phyloP scores from a whole-genome alignment of 2,888 invertebrate genomes.

The Mantis religiosa region DNA sequence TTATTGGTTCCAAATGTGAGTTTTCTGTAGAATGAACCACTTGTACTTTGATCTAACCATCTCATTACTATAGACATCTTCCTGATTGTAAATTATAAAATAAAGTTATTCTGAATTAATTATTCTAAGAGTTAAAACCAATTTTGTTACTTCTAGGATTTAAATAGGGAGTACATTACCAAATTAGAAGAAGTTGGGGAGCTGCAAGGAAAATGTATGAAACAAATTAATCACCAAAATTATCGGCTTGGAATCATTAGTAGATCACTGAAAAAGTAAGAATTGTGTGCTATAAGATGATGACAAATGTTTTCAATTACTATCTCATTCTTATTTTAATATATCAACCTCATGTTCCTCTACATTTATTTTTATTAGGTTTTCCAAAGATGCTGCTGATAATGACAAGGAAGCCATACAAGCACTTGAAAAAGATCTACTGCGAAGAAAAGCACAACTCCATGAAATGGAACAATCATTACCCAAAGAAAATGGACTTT shows the following conservation, averaged over 20 bases:
- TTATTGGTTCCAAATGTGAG: no score
- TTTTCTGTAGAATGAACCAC: no score
- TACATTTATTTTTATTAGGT: background rate
- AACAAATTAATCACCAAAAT: slow-evolving; percentile 85
- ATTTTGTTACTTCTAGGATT: slow-evolving; percentile 49
- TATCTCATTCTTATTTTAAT: background rate
- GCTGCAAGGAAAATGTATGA: slow-evolving; percentile 81
- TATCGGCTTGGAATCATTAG: slow-evolving; percentile 82
- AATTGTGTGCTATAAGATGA: slow-evolving; percentile 28
- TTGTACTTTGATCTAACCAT: background rate
- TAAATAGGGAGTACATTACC: slow-evolving; percentile 78
- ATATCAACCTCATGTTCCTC: background rate
- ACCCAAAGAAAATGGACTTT: slow-evolving; percentile 86
- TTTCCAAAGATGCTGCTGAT: background rate
- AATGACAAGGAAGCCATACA: slow-evolving; percentile 37
- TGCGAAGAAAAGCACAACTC: slow-evolving; percentile 78
- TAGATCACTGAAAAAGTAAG: slow-evolving; percentile 76
- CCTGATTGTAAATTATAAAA: background rate
- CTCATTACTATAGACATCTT: background rate
- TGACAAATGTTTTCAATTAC: background rate
- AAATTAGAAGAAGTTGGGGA: slow-evolving; percentile 81
- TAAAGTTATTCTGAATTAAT: background rate
- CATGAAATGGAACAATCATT: slow-evolving; percentile 89
- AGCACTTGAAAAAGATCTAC: slow-evolving; percentile 68
- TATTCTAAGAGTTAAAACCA: no score